These are phyloP conservation scores for Lasaia peninsularis DNA, from an alignment of 1,140 invertebrate genomes.

Conservation along the genomic window DNA sequence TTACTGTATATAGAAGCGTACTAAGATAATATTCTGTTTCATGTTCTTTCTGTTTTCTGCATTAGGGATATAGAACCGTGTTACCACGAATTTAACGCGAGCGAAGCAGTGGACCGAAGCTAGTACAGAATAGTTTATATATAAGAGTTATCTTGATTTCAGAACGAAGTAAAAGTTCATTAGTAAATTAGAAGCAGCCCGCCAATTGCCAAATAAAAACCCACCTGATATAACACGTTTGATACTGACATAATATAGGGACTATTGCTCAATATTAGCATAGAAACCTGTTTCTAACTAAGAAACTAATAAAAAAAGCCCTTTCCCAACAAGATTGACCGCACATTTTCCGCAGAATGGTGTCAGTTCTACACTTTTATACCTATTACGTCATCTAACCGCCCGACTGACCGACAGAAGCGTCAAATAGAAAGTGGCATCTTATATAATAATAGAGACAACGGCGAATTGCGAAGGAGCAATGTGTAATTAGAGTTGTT, in stretches of 20 bases:
- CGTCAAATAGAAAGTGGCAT: slow-evolving; percentile 8
- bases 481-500: neutral
- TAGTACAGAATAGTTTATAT: too few relatives aligned
- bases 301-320: neutral
- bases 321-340: neutral
- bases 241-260: neutral
- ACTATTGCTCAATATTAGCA: neutral
- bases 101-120: too few relatives aligned
- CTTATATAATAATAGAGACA: slow-evolving; percentile 12
- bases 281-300: neutral
- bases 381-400: neutral
- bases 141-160: too few relatives aligned
- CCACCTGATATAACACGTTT: neutral
- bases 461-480: neutral
- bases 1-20: too few relatives aligned
- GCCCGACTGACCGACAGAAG: slow-evolving; percentile 7
- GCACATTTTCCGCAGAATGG: neutral
- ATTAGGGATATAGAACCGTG: too few relatives aligned
- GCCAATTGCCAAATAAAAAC: too few relatives aligned
- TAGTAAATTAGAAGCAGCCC: too few relatives aligned
- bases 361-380: slow-evolving; percentile 2
- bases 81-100: too few relatives aligned
- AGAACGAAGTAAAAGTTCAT: too few relatives aligned
- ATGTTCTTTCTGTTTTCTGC: too few relatives aligned
- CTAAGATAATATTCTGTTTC: too few relatives aligned